phyloP scores from a whole-genome alignment of 53 echinoderm and acorn worm genomes.

The Stichopus horrens region DNA sequence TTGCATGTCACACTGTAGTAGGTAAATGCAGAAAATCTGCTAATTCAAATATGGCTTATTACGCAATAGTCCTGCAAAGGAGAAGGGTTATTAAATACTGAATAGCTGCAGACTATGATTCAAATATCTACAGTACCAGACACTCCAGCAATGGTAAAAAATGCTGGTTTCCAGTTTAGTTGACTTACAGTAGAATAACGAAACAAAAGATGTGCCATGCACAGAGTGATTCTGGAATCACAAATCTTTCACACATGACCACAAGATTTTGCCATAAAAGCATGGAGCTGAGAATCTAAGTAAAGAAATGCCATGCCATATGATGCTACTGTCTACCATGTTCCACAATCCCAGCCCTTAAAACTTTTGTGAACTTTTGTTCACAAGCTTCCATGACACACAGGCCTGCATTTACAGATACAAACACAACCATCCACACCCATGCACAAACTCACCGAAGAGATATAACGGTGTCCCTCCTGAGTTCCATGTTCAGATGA shows the following conservation, averaged over 20 bases:
- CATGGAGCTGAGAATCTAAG: neutral
- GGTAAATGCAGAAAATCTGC: no score
- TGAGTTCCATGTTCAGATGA: neutral
- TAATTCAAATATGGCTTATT: no score
- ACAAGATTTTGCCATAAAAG: neutral
- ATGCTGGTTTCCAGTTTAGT: neutral
- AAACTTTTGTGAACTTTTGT: neutral
- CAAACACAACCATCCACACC: neutral
- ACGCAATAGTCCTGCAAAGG: no score
- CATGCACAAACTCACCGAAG: neutral
- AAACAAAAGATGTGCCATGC: constrained; percentile 2
- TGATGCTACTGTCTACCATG: constrained; percentile 2
- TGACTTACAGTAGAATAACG: neutral
- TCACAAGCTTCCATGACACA: neutral
- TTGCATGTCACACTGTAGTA: no score
- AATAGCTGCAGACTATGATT: neutral
- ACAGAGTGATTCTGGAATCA: constrained; percentile 1
- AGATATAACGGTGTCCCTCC: neutral
- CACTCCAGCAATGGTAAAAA: neutral
- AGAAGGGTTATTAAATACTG: neutral
- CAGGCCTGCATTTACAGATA: neutral
- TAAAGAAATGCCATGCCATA: neutral
- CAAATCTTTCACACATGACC: constrained; percentile 4
- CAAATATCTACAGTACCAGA: neutral
- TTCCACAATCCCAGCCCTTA: neutral